Evolutionary conservation across 92 coral and sea anemone species (phyloP), one percentile per base, ranked within the genome.

Genomic region (Porites rus): DNA sequence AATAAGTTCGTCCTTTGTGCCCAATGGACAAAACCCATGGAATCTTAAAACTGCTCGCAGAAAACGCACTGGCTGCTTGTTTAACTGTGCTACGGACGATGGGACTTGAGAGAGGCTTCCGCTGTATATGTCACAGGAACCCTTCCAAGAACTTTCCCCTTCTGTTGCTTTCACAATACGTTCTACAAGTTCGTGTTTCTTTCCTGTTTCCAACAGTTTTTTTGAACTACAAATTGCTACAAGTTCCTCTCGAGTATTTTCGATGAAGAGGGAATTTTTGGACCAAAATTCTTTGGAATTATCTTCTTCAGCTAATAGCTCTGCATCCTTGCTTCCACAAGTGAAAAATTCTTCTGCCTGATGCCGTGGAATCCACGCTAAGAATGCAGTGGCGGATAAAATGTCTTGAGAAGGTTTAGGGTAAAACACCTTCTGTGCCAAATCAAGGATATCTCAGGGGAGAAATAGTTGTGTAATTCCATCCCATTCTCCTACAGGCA

Each of bases 401-500:
- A 51, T 51, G 7, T 51, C 61, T 19, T 51, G 62, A 73, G 77
- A 6, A 51, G 77, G 77, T 19, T 52, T 51, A 18, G 77, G 77
- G 60, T 51, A 51, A 20, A 73, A 73, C 16, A 73, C 77, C 61
- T 73, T 73, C 61, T 51, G 61, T 20, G 60, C 13, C 12, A 69
- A 28, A 69, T 69, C 74, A 69, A 69, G 74, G 74, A 69, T 28
- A 24, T 28, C 51, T 69, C 53, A 69, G 51, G 74, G 74, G 59
- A 72, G 59, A 50, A 72, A 72, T 50, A 72, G 59, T 12, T 85
- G 68, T 72, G 76, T 46, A 51, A 88, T 31, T 28, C 84, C 63
- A 65, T 83, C 92, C 92, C 92, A 83, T 12, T 65, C 21, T 54
- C 78, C 88, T 65, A 58, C 64, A 52, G 80, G 71, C 16, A 88